phyloP scores from a whole-genome alignment of 2,888 invertebrate genomes.

The Autographa pulchrina region DNA sequence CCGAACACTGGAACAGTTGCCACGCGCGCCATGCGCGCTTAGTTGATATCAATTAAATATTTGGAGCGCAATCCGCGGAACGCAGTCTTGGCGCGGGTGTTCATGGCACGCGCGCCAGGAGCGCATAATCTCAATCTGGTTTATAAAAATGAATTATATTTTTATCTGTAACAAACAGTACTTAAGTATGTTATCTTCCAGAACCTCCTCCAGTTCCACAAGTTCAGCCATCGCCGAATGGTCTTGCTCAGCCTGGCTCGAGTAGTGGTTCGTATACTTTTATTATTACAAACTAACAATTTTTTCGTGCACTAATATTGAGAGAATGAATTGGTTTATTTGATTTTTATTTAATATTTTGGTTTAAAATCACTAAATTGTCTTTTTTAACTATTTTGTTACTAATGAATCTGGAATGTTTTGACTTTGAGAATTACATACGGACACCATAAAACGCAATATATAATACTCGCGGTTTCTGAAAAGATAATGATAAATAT shows the following conservation, averaged over 20 bases:
- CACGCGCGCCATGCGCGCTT: too few relatives aligned
- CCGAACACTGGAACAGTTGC: too few relatives aligned
- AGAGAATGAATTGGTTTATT: slow-evolving; percentile 2
- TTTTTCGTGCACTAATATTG: slow-evolving; percentile 28
- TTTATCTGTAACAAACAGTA: neutral
- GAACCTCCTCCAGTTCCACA: slow-evolving; percentile 37
- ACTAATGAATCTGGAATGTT: slow-evolving; percentile 5
- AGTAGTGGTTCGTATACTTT: slow-evolving; percentile 48
- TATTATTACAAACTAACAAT: slow-evolving; percentile 1
- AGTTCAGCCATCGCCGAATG: slow-evolving; percentile 60
- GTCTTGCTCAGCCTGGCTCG: slow-evolving; percentile 57
- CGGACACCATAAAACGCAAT: neutral
- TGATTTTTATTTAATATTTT: slow-evolving; percentile 1
- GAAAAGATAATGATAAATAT: too few relatives aligned
- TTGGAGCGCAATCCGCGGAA: too few relatives aligned
- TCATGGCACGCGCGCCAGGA: too few relatives aligned
- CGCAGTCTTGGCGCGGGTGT: too few relatives aligned
- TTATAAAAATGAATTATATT: neutral
- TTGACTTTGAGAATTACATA: neutral
- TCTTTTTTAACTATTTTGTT: neutral
- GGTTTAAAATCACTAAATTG: neutral
- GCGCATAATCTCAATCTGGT: too few relatives aligned
- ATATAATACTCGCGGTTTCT: too few relatives aligned
- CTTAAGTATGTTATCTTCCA: slow-evolving; percentile 30
- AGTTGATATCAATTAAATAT: too few relatives aligned